A percentile compares a stretch with the other conserved stretches of the same genome.
These are phyloP conservation scores for Lysandra coridon DNA, from an alignment of 2,888 invertebrate species.

Conservation along the genomic window DNA sequence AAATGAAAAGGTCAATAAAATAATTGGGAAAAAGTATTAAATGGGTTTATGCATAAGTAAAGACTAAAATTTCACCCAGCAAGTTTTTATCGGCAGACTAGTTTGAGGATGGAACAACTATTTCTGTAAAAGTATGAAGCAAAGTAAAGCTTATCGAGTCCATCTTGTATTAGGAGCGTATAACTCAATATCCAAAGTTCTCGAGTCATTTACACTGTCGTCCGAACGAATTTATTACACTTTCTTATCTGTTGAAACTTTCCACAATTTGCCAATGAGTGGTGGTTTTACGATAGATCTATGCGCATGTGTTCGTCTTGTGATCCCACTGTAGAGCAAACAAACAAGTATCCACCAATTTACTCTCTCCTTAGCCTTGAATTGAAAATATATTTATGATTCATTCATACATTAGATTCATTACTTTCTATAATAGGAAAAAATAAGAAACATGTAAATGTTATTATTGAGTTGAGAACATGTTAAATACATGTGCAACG, in stretches of 20 bases:
- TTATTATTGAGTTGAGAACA: too few relatives aligned
- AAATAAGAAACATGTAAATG: not conserved
- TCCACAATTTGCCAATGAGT: conserved; percentile 26
- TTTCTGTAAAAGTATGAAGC: not conserved
- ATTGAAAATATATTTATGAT: not conserved
- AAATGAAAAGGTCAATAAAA: too few relatives aligned
- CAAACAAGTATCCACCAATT: not conserved
- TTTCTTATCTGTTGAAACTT: conserved; percentile 27
- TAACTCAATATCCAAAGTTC: conserved; percentile 25
- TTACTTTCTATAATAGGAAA: not conserved
- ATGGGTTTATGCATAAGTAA: not conserved
- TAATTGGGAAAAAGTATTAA: not conserved
- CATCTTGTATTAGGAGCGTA: conserved; percentile 25
- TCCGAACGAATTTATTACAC: conserved; percentile 25
- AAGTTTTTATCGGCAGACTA: not conserved
- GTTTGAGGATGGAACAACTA: not conserved
- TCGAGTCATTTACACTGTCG: conserved; percentile 27
- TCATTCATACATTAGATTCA: too few relatives aligned
- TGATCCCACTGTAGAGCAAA: not conserved
- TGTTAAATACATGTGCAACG: too few relatives aligned
- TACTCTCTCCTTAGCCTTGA: not conserved
- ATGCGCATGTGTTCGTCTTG: not conserved
- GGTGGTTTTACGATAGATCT: conserved; percentile 21
- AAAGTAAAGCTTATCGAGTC: conserved; percentile 20
- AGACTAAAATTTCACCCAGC: not conserved